These are phyloP conservation scores for Phyllotreta cruciferae DNA, from an alignment of 2,888 invertebrate genomes.

Conservation along the genomic window DNA sequence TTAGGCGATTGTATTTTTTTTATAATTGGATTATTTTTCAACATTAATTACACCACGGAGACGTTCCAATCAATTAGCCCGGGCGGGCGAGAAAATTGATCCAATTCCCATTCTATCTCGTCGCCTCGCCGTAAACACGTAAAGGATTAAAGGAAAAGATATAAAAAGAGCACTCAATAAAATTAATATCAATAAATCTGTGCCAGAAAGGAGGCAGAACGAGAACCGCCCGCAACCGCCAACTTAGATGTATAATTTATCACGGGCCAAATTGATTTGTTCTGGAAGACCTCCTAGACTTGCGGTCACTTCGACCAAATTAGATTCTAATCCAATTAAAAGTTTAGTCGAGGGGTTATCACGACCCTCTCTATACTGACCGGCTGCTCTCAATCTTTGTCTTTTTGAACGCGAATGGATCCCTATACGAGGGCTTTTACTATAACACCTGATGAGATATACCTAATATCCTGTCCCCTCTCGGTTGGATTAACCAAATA, in stretches of 20 bases:
- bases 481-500: background rate
- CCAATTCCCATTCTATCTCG: slow-evolving; percentile 4
- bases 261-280: slow-evolving; percentile 57
- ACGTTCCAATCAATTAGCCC: background rate
- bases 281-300: slow-evolving; percentile 51
- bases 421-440: slow-evolving; percentile 14
- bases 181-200: slow-evolving; percentile 44
- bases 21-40: no score
- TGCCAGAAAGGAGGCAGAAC: slow-evolving; percentile 28
- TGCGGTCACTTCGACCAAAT: slow-evolving; percentile 61
- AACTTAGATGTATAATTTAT: slow-evolving; percentile 49
- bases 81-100: background rate
- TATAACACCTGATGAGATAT: background rate
- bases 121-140: slow-evolving; percentile 17
- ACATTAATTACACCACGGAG: no score
- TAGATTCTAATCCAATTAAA: slow-evolving; percentile 64
- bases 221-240: slow-evolving; percentile 31
- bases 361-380: slow-evolving; percentile 44
- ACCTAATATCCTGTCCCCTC: background rate
- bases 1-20: no score
- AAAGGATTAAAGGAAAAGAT: slow-evolving; percentile 29
- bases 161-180: slow-evolving; percentile 43
- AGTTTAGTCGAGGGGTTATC: slow-evolving; percentile 57
- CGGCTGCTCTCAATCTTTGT: slow-evolving; percentile 44
- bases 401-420: slow-evolving; percentile 25